Conservation (phyloP, 2,113 vertebrate genomes). For the Gasterosteus aculeatus region DNA sequence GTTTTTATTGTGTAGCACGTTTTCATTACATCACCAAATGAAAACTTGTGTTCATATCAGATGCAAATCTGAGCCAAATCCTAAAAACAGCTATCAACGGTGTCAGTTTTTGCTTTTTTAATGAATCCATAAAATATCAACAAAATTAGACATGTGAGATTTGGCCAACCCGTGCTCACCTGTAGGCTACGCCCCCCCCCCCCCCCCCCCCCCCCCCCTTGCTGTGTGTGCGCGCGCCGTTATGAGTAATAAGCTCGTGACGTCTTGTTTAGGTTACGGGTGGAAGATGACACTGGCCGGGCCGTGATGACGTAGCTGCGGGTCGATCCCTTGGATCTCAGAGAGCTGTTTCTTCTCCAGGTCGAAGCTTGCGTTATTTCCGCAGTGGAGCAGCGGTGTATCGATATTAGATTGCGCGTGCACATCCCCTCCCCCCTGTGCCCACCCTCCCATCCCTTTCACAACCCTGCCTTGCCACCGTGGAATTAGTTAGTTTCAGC, state of each 20-base stretch:
- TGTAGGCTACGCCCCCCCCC: background rate
- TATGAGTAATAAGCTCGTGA: constrained; percentile 10
- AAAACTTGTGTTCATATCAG: background rate
- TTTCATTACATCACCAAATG: background rate
- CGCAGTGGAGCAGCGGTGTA: constrained; percentile 45
- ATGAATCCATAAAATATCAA: background rate
- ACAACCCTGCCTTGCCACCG: constrained; percentile 45
- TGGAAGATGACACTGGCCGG: background rate
- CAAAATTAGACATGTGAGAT: background rate
- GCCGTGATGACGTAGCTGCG: constrained; percentile 51
- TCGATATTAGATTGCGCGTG: constrained; percentile 29
- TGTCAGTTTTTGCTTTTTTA: too few species aligned
- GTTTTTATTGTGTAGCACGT: background rate
- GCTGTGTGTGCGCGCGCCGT: background rate
- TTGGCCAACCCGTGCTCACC: background rate
- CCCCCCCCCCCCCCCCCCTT: background rate
- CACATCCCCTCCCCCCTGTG: constrained; percentile 5
- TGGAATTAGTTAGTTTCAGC: constrained; percentile 19
- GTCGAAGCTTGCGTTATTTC: constrained; percentile 35
- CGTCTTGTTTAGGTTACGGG: constrained; percentile 2
- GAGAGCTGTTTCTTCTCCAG: constrained; percentile 9
- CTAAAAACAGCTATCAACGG: background rate
- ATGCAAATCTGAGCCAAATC: background rate
- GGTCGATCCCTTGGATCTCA: constrained; percentile 5
- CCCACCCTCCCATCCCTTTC: background rate